Conservation (phyloP, 2,113 vertebrate genomes). For the Anser brachyrhynchus region DNA sequence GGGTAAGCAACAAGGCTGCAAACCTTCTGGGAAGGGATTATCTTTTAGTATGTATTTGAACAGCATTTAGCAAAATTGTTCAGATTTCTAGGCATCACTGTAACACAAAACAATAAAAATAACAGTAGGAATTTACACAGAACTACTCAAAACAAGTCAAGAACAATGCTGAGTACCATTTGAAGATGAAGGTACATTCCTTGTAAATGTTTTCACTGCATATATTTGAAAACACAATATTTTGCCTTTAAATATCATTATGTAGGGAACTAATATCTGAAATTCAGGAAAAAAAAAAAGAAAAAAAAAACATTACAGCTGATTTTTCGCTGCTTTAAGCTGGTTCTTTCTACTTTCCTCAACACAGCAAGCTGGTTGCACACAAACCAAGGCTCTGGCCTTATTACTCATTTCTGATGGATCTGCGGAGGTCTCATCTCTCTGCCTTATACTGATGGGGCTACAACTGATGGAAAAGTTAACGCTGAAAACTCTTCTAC, state of each 20-base stretch:
- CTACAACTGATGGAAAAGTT: background rate
- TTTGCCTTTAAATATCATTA: background rate
- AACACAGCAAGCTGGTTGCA: background rate
- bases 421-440: rapidly evolving
- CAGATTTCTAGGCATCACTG: slow-evolving; percentile 46
- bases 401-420: background rate
- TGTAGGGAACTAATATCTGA: background rate
- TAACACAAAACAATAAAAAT: slow-evolving; percentile 52
- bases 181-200: background rate
- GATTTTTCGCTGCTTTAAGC: background rate
- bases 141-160: background rate
- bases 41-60: background rate
- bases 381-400: background rate
- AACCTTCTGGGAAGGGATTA: slow-evolving; percentile 34
- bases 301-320: background rate
- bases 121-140: slow-evolving; percentile 8
- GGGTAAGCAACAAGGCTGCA: background rate
- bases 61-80: slow-evolving; percentile 4
- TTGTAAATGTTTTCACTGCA: background rate
- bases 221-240: background rate
- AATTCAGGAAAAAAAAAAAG: background rate
- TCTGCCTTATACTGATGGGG: background rate
- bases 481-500: background rate
- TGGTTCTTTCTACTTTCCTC: background rate
- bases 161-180: background rate